phyloP scores from a whole-genome alignment of 2,797 vertebrate genomes.

The Taeniopygia guttata region DNA sequence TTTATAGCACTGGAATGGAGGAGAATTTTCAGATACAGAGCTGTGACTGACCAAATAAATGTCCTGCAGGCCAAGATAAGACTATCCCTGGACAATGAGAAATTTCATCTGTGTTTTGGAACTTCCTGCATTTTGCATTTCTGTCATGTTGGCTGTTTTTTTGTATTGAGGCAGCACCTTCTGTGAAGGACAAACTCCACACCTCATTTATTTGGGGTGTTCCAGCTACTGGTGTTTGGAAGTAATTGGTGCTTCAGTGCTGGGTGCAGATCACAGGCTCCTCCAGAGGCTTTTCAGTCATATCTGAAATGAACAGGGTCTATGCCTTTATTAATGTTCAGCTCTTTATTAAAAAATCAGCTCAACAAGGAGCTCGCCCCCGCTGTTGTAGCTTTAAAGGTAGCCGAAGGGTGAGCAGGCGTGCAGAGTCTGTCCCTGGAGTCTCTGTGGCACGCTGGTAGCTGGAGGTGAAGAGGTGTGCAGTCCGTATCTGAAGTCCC shows the following conservation, averaged over 20 bases:
- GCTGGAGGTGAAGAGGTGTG: too few relatives aligned
- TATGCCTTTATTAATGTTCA: too few relatives aligned
- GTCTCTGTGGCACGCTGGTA: too few relatives aligned
- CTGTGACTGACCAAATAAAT: background rate
- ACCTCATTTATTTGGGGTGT: background rate
- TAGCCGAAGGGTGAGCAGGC: too few relatives aligned
- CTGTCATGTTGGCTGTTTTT: background rate
- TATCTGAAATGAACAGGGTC: too few relatives aligned
- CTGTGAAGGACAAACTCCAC: background rate
- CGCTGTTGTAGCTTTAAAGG: too few relatives aligned
- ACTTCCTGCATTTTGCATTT: background rate
- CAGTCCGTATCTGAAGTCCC: too few relatives aligned
- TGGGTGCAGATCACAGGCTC: background rate
- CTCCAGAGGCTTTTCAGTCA: background rate
- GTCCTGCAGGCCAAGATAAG: background rate
- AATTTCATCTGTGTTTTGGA: background rate
- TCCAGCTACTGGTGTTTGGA: background rate
- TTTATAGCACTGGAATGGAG: background rate
- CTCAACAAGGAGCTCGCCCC: too few relatives aligned
- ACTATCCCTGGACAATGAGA: rapidly evolving
- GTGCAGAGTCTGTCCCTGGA: too few relatives aligned
- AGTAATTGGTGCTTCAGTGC: background rate
- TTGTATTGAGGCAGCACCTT: background rate
- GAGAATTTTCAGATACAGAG: background rate
- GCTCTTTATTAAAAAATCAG: too few relatives aligned